Base-by-base conservation (phyloP, 2,797 vertebrate species). In the Pantherophis vulpinus region DNA sequence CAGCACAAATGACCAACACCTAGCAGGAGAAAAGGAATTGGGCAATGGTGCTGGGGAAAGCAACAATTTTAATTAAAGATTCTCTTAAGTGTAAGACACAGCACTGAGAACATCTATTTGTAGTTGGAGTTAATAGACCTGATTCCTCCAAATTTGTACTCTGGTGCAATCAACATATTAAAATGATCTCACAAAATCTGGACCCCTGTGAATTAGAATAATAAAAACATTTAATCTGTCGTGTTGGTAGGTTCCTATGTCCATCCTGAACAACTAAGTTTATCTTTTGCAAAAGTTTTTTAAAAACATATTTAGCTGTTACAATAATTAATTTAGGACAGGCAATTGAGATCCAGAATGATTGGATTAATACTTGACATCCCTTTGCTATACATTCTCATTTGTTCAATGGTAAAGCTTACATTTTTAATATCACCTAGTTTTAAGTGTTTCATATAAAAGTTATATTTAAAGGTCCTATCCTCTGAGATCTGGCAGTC, bases 41-140 rank as follows among this genome's bases (percentile, higher is more conserved):
- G 61, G 91, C 89, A 96, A 94, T 95, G 95, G 94, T 94, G 94
- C 92, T 60, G 95, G 90, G 94, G 20, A 47, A 83, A 83, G 10
- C 47, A 83, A 47, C 42, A 94, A 96, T 97, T 95, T 95, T 94
- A 94, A 95, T 94, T 92, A 96, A 95, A 16, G 0, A 88, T 95
- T 96, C 94, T 86, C 89, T 93, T 93, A 88, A 92, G 94, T 92
- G 92, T 0, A 93, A 94, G 54, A 90, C 94, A 94, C 91, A 94
- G 91, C 83, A 95, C 94, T 94, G 91, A 94, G 89, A 1, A 42
- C 47, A 58, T 42, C 8, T 56, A 51, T 63, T 56, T 87, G 83
- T 59, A 59, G 32, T 0, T 0, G 42, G 88, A 27, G 23, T 86
- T n/a, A 91, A 60, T 1, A 0, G 91, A 93, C 54, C 60, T 90